phyloP scores from a whole-genome alignment of 1,140 invertebrate species.

The Episyrphus balteatus region DNA sequence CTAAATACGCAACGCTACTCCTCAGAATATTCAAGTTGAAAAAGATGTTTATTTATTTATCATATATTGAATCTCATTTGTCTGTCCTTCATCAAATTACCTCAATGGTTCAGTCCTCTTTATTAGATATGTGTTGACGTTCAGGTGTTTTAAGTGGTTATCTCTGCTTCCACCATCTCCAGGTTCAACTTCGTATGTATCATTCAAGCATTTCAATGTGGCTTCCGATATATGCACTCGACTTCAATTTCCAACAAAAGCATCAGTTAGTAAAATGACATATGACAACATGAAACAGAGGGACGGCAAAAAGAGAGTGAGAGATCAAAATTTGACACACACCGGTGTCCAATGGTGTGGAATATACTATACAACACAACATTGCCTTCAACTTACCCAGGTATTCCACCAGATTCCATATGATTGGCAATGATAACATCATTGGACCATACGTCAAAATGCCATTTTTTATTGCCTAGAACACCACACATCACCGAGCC shows the following conservation, averaged over 20 bases:
- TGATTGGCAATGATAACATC: conserved; percentile 97
- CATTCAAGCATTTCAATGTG: conserved; percentile 73
- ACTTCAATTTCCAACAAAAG: conserved; percentile 39
- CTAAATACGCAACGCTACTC: no score
- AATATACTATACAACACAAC: no score
- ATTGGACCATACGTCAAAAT: conserved; percentile 97
- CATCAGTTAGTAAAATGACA: no score
- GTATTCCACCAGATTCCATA: conserved; percentile 89
- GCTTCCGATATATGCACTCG: conserved; percentile 84
- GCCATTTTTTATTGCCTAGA: conserved; percentile 86
- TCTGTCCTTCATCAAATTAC: no score
- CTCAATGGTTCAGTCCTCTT: conserved; percentile 65
- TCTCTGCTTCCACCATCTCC: conserved; percentile 78
- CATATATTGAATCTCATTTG: no score
- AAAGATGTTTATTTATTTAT: no score
- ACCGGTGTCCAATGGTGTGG: no score
- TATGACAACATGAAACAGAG: no score
- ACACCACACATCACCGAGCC: conserved; percentile 90
- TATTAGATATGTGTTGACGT: conserved; percentile 88
- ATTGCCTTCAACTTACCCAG: conserved; percentile 52
- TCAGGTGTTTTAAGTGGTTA: conserved; percentile 72
- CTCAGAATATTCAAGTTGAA: no score
- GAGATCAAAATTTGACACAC: no score
- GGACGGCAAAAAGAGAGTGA: no score
- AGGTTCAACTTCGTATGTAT: conserved; percentile 84